These are phyloP conservation scores for Rattus norvegicus DNA, from an alignment of 2,113 vertebrate genomes.

Conservation along the genomic window DNA sequence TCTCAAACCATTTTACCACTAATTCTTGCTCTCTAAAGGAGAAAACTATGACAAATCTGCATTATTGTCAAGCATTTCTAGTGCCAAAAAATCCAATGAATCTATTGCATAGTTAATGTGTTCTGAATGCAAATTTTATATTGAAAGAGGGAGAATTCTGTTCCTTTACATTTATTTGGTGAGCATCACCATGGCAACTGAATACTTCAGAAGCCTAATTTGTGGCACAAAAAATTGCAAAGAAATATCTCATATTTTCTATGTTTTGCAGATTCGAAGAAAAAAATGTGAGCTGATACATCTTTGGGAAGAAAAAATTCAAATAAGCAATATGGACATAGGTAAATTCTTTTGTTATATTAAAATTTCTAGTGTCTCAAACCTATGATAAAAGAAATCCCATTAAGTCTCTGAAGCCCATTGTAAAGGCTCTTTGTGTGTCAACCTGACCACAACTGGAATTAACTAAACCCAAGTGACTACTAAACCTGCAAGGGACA, in stretches of 20 bases:
- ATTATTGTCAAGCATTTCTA: conserved; percentile 58
- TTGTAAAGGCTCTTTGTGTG: neutral
- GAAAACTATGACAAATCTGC: conserved; percentile 35
- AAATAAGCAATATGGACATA: conserved; percentile 19
- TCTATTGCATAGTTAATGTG: conserved; percentile 52
- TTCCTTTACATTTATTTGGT: conserved; percentile 77
- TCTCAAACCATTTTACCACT: conserved; percentile 49
- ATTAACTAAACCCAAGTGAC: neutral
- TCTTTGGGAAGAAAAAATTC: neutral
- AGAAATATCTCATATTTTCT: conserved; percentile 60
- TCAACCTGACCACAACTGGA: neutral
- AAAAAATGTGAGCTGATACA: neutral
- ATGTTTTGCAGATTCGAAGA: conserved; percentile 56
- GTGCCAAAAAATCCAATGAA: conserved; percentile 61
- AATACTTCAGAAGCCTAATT: conserved; percentile 70
- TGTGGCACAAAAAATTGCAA: conserved; percentile 34
- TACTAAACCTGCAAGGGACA: neutral
- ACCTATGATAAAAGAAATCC: neutral
- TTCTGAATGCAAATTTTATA: conserved; percentile 73
- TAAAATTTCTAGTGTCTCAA: conserved; percentile 33
- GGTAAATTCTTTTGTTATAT: conserved; percentile 23
- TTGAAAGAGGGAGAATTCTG: conserved; percentile 67
- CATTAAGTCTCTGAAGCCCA: neutral
- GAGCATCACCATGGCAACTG: conserved; percentile 72
- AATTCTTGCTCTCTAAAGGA: neutral